Base-by-base conservation (phyloP, 92 coral and sea anemone species). In the Muricea muricata region DNA sequence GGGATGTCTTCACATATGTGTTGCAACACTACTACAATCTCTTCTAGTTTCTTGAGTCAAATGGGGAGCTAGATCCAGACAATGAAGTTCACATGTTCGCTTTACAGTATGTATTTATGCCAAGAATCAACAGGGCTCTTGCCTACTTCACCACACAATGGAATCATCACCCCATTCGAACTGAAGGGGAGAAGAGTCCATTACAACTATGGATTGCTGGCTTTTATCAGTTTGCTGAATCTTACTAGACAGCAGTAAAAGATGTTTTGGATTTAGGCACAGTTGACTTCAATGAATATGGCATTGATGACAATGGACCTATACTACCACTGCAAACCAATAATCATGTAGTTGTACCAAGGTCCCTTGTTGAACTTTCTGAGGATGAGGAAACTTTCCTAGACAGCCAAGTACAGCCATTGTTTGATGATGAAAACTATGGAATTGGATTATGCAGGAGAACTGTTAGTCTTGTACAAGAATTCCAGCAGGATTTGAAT, bases 151-250 rank as follows among this genome's bases (percentile, higher is more conserved):
- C 80, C 0, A 0, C 70, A 41, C 88, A 88, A 23, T 88, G 88
- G 85, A 88, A 88, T 31, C 76, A 88, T 39, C 91, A 88, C 32
- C 85, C 91, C 1, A 17, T 88, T 17, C 68, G 80, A 24, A 33
- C 74, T 14, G 40, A 31, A 18, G 45, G 74, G 15, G 32, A 67
- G 10, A 67, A 31, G 32, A 67, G 74, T 33, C 74, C 74, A 4
- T 23, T 67, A 67, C 74, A 67, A 20, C 0, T 20, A 18, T 67
- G 74, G 74, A 67, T 45, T 3, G 74, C 74, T 67, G 74, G 74
- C 15, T 67, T 67, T 67, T 67, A 48, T 10, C 3, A 18, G 21
- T 48, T 48, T 48, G 56, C 56, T 48, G 56, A 48, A 48, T 48
- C 56, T 9, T 9, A 67, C 15, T 67, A 67, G 10, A 26, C 39